Evolutionary conservation across 2,797 vertebrate genomes (phyloP).

Genomic region (Graptemys geographica): DNA sequence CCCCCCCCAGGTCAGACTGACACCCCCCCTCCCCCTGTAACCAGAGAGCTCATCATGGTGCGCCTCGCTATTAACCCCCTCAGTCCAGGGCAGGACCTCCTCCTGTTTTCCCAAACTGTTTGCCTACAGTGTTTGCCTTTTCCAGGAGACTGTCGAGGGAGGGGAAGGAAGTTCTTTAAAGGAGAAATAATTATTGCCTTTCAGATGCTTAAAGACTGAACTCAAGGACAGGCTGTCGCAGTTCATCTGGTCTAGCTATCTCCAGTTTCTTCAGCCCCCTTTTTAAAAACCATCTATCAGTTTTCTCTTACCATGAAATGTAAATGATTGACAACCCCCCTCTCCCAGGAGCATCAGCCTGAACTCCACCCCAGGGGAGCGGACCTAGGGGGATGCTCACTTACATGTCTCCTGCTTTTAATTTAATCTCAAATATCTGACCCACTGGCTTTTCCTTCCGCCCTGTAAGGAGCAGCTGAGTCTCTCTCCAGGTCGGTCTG

Average conservation of each 20-base stretch:
- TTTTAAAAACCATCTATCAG: too few relatives aligned
- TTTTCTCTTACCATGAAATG: background rate
- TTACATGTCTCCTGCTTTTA: background rate
- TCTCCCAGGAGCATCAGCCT: too few relatives aligned
- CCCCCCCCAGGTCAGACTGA: background rate
- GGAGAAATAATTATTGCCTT: background rate
- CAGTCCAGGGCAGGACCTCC: background rate
- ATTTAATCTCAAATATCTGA: background rate
- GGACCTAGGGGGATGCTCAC: background rate
- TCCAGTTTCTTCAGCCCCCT: too few relatives aligned
- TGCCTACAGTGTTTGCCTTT: background rate
- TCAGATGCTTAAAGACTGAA: background rate
- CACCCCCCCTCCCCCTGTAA: too few relatives aligned
- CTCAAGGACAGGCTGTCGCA: background rate
- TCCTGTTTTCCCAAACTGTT: too few relatives aligned
- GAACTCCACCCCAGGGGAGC: too few relatives aligned
- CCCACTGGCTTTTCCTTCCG: background rate
- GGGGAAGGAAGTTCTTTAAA: background rate
- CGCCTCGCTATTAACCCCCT: background rate
- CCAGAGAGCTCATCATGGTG: background rate
- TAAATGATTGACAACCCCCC: background rate
- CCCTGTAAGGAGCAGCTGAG: background rate
- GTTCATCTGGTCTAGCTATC: background rate
- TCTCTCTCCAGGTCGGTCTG: background rate
- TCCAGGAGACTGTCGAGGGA: background rate